phyloP scores from a whole-genome alignment of 2,113 vertebrate genomes.

The Girardinichthys multiradiatus region DNA sequence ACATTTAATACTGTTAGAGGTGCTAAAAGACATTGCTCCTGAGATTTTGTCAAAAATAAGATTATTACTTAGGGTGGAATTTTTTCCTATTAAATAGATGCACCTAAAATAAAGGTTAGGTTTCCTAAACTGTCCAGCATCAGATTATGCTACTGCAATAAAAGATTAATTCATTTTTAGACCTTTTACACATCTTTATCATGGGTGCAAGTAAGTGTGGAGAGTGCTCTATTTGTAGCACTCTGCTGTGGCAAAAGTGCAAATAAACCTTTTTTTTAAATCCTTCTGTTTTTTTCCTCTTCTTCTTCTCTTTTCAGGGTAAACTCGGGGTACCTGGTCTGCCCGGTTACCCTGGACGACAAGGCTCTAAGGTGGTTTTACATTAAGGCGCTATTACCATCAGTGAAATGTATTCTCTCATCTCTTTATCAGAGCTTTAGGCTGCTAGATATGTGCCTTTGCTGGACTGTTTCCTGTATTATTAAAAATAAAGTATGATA shows the following conservation, averaged over 20 bases:
- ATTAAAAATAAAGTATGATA: conserved; percentile 74
- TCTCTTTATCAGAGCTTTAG: conserved; percentile 24
- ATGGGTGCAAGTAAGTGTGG: neutral
- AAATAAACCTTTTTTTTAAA: neutral
- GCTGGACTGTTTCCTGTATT: conserved; percentile 57
- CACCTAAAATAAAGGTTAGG: too few species aligned
- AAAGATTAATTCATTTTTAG: neutral
- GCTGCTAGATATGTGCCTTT: conserved; percentile 40
- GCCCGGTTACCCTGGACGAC: conserved; percentile 77
- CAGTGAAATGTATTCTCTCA: conserved; percentile 23
- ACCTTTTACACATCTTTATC: neutral
- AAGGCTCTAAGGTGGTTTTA: conserved; percentile 73
- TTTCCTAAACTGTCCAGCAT: too few species aligned
- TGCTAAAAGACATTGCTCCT: too few species aligned
- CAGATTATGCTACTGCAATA: too few species aligned
- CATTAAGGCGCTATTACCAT: conserved; percentile 36
- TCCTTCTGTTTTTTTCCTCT: neutral
- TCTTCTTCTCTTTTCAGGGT: conserved; percentile 51
- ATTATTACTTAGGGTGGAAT: too few species aligned
- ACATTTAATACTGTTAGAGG: too few species aligned
- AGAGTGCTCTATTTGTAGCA: neutral
- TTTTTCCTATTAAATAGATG: too few species aligned
- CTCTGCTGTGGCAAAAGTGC: neutral
- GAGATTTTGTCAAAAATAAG: too few species aligned
- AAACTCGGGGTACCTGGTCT: conserved; percentile 76